A percentile compares a stretch with the other conserved stretches of the same genome.
Evolutionary conservation across 1,140 invertebrate species (phyloP).

Genomic region (Paraescarpia echinospica): DNA sequence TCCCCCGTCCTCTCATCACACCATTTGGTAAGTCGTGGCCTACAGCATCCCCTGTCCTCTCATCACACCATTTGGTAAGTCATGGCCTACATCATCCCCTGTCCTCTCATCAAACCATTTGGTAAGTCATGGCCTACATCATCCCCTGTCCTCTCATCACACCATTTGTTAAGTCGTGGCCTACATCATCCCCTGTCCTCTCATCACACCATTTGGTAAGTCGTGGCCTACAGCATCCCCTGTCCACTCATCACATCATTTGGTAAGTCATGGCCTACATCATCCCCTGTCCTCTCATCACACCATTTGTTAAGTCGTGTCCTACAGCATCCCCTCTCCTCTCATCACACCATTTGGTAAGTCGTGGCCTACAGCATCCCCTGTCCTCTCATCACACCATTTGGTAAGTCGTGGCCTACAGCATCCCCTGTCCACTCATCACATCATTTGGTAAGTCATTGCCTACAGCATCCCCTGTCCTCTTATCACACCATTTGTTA

Average conservation of each 20-base stretch:
- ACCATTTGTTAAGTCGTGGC: slow-evolving; percentile 72
- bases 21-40: not conserved
- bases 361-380: not conserved
- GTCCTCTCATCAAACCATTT: slow-evolving; percentile 69
- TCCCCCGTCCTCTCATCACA: too few species aligned
- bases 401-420: not conserved
- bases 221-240: slow-evolving; percentile 86
- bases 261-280: slow-evolving; percentile 73
- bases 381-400: not conserved
- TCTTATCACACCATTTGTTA: not conserved
- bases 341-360: not conserved
- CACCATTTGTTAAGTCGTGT: slow-evolving; percentile 74
- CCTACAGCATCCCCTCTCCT: not conserved
- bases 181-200: slow-evolving; percentile 88
- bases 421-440: not conserved
- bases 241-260: slow-evolving; percentile 94
- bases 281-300: slow-evolving; percentile 82
- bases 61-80: slow-evolving; percentile 83
- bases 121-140: slow-evolving; percentile 79
- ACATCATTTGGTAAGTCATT: not conserved
- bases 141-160: slow-evolving; percentile 90
- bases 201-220: slow-evolving; percentile 61
- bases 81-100: slow-evolving; percentile 78
- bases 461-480: not conserved
- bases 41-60: slow-evolving; percentile 53